These are phyloP conservation scores for Eriocheir sinensis DNA, from an alignment of 1,140 invertebrate species.

Conservation along the genomic window DNA sequence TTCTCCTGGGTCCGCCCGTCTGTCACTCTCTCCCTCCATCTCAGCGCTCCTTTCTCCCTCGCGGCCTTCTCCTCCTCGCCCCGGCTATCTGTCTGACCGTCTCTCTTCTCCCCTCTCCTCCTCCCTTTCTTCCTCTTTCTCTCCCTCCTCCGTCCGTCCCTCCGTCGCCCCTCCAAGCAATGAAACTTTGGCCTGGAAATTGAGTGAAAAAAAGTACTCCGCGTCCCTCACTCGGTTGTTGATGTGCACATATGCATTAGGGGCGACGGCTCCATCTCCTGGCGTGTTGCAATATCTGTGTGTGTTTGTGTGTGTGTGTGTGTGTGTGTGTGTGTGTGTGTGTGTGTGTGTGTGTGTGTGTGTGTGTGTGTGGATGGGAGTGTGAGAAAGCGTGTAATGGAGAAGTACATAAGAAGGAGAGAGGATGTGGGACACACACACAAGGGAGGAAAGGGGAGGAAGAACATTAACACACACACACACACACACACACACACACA, in stretches of 20 bases:
- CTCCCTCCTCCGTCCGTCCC: not conserved
- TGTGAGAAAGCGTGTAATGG: too few species aligned
- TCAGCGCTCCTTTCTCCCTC: too few species aligned
- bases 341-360: slow-evolving; percentile 5
- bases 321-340: slow-evolving; percentile 14
- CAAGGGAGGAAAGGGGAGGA: too few species aligned
- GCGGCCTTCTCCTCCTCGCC: not conserved
- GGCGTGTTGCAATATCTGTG: not conserved
- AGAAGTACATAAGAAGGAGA: too few species aligned
- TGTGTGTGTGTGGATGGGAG: not conserved
- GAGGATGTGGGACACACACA: too few species aligned
- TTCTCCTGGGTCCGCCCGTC: too few species aligned
- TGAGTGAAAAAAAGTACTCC: not conserved
- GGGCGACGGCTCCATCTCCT: not conserved
- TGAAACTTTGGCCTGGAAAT: not conserved
- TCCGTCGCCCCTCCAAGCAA: not conserved
- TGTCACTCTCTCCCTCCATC: too few species aligned
- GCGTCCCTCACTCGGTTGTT: not conserved
- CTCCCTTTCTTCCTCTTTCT: too few species aligned
- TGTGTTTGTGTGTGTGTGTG: not conserved
- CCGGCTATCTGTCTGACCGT: too few species aligned
- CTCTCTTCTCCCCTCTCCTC: too few species aligned
- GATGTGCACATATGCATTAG: slow-evolving; percentile 13
- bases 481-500: too few species aligned
- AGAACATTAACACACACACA: too few species aligned